Evolutionary conservation across 2,888 invertebrate species (phyloP).

Genomic region (Baccha elongata): DNA sequence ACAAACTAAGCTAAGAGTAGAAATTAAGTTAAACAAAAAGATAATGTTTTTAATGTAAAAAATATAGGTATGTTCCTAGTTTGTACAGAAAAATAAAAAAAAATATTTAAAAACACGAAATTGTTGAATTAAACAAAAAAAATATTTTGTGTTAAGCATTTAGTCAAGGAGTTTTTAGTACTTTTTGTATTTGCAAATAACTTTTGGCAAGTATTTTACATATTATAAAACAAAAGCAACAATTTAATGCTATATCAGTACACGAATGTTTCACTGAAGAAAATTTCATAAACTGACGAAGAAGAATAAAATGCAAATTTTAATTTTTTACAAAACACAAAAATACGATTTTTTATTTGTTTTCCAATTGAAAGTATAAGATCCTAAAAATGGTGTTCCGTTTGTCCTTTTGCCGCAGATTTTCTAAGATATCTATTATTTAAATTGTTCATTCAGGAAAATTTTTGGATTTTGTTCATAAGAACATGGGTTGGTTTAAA

Average conservation of each 20-base stretch:
- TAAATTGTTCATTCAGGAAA: too few species aligned
- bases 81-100: slow-evolving; percentile 41
- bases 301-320: slow-evolving; percentile 61
- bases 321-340: slow-evolving; percentile 60
- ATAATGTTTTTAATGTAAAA: slow-evolving; percentile 47
- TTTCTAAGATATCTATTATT: too few species aligned
- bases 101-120: neutral
- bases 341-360: slow-evolving; percentile 1
- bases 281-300: slow-evolving; percentile 45
- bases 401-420: too few species aligned
- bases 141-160: slow-evolving; percentile 31
- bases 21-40: slow-evolving; percentile 30
- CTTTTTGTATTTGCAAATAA: slow-evolving; percentile 32
- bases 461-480: too few species aligned
- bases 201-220: neutral
- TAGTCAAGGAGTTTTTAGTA: slow-evolving; percentile 26
- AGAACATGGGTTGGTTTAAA: too few species aligned
- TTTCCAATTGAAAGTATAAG: too few species aligned
- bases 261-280: slow-evolving; percentile 34
- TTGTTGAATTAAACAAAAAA: slow-evolving; percentile 26
- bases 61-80: slow-evolving; percentile 65
- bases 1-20: slow-evolving; percentile 65
- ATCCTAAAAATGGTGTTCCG: too few species aligned
- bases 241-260: slow-evolving; percentile 40
- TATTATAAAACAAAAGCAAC: slow-evolving; percentile 5